Base-by-base conservation (phyloP, 2,797 vertebrate genomes). In the Myotis planiceps region DNA sequence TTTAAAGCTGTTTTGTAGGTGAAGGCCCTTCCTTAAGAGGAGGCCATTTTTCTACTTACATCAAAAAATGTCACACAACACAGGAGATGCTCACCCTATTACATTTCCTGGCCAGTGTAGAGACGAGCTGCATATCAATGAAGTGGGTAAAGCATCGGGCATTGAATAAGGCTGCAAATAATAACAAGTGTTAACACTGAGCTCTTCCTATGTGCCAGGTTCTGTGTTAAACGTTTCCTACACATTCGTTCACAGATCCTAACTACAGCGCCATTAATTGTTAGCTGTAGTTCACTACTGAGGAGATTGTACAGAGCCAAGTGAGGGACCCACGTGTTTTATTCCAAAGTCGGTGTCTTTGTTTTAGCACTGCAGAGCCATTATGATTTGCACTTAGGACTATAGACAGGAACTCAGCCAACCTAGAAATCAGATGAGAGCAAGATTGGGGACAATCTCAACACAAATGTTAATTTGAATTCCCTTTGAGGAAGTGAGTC, bases 41-140 rank as follows among this genome's bases (percentile, higher is more conserved):
- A 95, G 53, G 47, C n/a, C 68, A 55, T 94, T 96, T 97, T 96
- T 96, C 86, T 96, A 49, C 72, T 58, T 92, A 68, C 19, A 37
- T 78, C 37, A 72, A n/a, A 94, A 94, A 95, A 95, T 81, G 94
- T 88, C 88, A 95, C 78, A 75, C 4, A 3, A 42, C 37, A 68
- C 25, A 51, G 16, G 76, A 32, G 42, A 42, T 78, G 83, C 71
- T 92, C 34, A 72, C 18, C 47, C 53, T 32, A 4, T 51, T 88
- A 53, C 2, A 58, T 91, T 93, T 87, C 49, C 72, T 23, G 18
- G 89, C 75, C 51, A 68, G 37, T 63, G 27, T 0, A 47, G 45
- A 88, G 42, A 94, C 6, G 32, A 42, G 37, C 60, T 69, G 37
- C 18, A 13, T 23, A 69, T 9, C 55, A 78, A 27, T 6, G 49